Evolutionary conservation across 2,888 invertebrate species (phyloP).

Genomic region (Emesis furor): DNA sequence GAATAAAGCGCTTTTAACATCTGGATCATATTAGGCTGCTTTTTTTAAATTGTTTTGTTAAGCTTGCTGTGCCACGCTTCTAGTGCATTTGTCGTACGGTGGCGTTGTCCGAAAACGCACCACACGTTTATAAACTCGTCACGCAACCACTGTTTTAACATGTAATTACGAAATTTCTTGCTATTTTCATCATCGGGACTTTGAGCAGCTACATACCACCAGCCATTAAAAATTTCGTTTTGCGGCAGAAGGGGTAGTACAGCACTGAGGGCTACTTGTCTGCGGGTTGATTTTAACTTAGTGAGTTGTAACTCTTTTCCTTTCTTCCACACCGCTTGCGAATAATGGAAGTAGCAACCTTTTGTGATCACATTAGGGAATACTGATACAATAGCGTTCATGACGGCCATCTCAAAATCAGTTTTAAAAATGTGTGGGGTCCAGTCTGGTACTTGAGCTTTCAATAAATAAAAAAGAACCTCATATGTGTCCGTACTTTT

Average conservation of each 20-base stretch:
- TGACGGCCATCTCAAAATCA: slow-evolving; percentile 19
- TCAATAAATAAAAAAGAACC: slow-evolving; percentile 11
- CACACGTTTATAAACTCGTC: slow-evolving; percentile 43
- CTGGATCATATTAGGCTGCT: slow-evolving; percentile 28
- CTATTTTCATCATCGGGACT: slow-evolving; percentile 48
- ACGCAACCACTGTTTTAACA: slow-evolving; percentile 53
- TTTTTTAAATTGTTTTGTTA: slow-evolving; percentile 43
- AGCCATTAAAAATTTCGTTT: slow-evolving; percentile 14
- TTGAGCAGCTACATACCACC: slow-evolving; percentile 44
- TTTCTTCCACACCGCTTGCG: slow-evolving; percentile 3
- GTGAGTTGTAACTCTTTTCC: slow-evolving; percentile 9
- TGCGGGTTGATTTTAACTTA: slow-evolving; percentile 9
- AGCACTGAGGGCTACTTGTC: slow-evolving; percentile 17
- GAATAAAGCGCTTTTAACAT: slow-evolving; percentile 27
- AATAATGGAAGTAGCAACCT: slow-evolving; percentile 17
- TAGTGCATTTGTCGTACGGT: slow-evolving; percentile 50
- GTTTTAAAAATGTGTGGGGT: slow-evolving; percentile 11
- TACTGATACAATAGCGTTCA: slow-evolving; percentile 20
- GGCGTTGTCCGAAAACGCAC: slow-evolving; percentile 52
- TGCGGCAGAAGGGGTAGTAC: slow-evolving; percentile 8
- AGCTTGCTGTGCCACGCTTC: slow-evolving; percentile 54
- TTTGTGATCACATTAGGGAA: slow-evolving; percentile 17
- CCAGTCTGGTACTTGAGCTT: slow-evolving; percentile 14
- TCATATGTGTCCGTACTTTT: slow-evolving; percentile 10
- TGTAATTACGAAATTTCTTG: slow-evolving; percentile 49